Evolutionary conservation across 2,797 vertebrate genomes (phyloP), one percentile per base, ranked within the genome.

Genomic region (Chelidonichthys spinosus): DNA sequence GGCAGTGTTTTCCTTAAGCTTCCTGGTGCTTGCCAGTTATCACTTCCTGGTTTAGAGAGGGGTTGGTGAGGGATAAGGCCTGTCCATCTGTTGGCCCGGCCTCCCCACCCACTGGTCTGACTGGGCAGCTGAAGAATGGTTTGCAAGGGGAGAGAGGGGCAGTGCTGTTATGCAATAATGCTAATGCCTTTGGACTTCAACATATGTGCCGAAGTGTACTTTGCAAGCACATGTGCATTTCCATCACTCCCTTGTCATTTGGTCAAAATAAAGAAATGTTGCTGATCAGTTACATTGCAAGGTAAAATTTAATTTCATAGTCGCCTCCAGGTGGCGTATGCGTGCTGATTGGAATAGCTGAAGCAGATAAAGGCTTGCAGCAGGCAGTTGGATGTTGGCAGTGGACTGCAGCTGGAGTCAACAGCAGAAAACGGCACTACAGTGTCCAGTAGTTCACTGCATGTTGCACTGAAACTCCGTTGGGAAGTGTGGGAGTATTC

Each of bases 321-420:
- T 67, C 11, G 7, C 86, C 89, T 87, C 63, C 76, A 91, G 88
- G 84, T 82, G 89, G 90, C 81, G 78, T 83, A 33, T 83, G 75
- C 0, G 64, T 81, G 74, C 81, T 76, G 47, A 69, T 17, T 44
- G 60, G 64, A 78, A 60, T 35, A 44, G 53, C 33, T n/a, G 56
- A 66, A 69, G 72, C 59, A 79, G 72, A 64, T 42, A 62, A 37
- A 35, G 18, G 42, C 35, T 68, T 66, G 44, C 76, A 82, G 60
- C 49, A 70, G 73, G 44, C 69, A 40, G 40, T 49, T 46, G 42
- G n/a, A n/a, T 66, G 54, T 53, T 70, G 35, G 61, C 32, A 11
- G 56, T 63, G 68, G 74, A 53, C 43, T 72, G 59, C 78, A 72
- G 79, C 4, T 64, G 42, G 33, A 74, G 39, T 72, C 65, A 62